A percentile compares a stretch with the other conserved stretches of the same genome.
phyloP scores from a whole-genome alignment of 2,888 invertebrate genomes.

The Druceiella hillmani region DNA sequence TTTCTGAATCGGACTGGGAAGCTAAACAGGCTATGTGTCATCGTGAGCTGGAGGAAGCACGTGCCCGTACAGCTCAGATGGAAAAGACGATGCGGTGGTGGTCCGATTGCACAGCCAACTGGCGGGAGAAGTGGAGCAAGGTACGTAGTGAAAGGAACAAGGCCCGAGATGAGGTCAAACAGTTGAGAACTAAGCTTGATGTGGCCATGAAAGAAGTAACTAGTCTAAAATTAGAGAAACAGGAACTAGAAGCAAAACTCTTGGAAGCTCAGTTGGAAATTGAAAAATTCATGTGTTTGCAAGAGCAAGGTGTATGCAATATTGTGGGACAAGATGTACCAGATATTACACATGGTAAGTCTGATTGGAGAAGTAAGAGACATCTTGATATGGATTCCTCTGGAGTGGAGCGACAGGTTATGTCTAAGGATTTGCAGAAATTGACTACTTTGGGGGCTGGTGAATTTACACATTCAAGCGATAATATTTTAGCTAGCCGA shows the following conservation, averaged over 20 bases:
- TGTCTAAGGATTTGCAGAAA: too few species aligned
- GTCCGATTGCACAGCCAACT: constrained; percentile 97
- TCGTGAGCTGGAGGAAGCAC: constrained; percentile 88
- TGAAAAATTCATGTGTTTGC: constrained; percentile 62
- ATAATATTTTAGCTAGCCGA: constrained; percentile 41
- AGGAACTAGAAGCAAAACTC: constrained; percentile 71
- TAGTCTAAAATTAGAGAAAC: constrained; percentile 69
- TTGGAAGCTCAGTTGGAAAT: constrained; percentile 74
- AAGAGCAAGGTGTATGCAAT: too few species aligned
- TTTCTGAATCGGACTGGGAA: constrained; percentile 71
- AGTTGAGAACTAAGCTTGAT: constrained; percentile 75
- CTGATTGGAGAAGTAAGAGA: too few species aligned
- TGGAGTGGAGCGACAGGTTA: too few species aligned
- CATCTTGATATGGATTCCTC: too few species aligned
- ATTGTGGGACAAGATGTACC: too few species aligned
- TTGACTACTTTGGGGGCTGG: too few species aligned
- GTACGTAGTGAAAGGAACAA: constrained; percentile 88
- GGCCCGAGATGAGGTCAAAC: constrained; percentile 84
- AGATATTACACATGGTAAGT: too few species aligned
- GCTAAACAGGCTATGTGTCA: constrained; percentile 64
- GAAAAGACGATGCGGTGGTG: constrained; percentile 99
- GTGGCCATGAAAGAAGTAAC: constrained; percentile 68
- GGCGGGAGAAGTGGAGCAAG: constrained; percentile 96
- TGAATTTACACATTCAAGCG: too few species aligned
- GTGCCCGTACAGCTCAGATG: constrained; percentile 95